Evolutionary conservation across 2,888 invertebrate genomes (phyloP), one percentile per base, ranked within the genome.

Genomic region (Nebria salina): DNA sequence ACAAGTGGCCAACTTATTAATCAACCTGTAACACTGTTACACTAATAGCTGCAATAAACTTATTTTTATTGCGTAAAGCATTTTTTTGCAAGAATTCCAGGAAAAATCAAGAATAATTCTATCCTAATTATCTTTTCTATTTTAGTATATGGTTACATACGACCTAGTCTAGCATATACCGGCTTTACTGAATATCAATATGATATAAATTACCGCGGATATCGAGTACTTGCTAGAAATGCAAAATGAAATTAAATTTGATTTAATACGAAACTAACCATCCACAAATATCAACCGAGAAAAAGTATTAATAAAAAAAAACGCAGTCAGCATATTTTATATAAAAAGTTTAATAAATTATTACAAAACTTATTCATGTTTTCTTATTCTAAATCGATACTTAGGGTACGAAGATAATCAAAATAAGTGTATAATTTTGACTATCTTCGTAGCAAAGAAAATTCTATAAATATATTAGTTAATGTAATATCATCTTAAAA

Each of bases 131-230:
- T 34, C 2, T 34, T 34, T 34, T 34, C 34, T 64, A 75, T 54
- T 75, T 76, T 11, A 83, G 83, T 83, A 72, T 73, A 73, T 82
- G 83, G 83, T 6, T 83, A 83, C 20, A 77, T 83, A 4, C 76
- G 82, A 66, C 82, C 82, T 25, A 75, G 65, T 65, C 34, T 64
- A 2, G 82, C 81, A 81, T 82, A 83, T 42, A 82, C 77, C 0
- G 83, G 81, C 65, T 26, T 82, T 66, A 82, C 83, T 25, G 72
- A 82, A 64, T 83, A 83, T 72, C 82, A 83, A 74, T 64, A 68
- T 72, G 72, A 41, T 11, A 75, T 82, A 41, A 78, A 83, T 25
- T 82, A 72, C 65, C 54, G 65, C n/a, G 83, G 83, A n/a, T 83
- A 82, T 72, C 75, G 82, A 13, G 77, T 83, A 54, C 54, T 54